phyloP scores from a whole-genome alignment of 2,797 vertebrate genomes.

The Xiphophorus birchmanni region DNA sequence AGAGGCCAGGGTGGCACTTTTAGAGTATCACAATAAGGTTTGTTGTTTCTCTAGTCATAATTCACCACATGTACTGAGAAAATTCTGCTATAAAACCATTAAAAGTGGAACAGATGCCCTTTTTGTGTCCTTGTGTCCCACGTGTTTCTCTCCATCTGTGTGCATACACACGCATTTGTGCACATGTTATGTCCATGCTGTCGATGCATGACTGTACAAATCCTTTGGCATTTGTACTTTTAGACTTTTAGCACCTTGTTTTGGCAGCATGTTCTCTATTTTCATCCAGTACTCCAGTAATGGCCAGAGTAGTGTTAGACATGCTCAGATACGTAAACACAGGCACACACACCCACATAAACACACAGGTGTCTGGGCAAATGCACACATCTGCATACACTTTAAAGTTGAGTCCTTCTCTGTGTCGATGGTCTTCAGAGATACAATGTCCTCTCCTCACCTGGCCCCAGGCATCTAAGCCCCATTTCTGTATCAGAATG shows the following conservation, averaged over 20 bases:
- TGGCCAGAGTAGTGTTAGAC: constrained; percentile 57
- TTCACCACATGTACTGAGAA: constrained; percentile 41
- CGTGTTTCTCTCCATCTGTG: constrained; percentile 17
- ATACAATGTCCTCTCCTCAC: constrained; percentile 58
- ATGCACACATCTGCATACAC: constrained; percentile 38
- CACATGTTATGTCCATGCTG: constrained; percentile 12
- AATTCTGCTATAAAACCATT: constrained; percentile 56
- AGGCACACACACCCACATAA: constrained; percentile 1
- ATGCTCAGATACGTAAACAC: constrained; percentile 29
- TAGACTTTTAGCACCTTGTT: constrained; percentile 78
- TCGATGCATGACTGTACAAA: constrained; percentile 25
- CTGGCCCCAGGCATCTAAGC: constrained; percentile 50
- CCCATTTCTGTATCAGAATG: constrained; percentile 63
- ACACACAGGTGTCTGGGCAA: constrained; percentile 1
- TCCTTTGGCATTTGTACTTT: constrained; percentile 61
- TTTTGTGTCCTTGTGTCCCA: constrained; percentile 60
- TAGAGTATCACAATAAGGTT: constrained; percentile 47
- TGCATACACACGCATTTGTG: constrained; percentile 5
- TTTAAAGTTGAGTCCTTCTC: constrained; percentile 63
- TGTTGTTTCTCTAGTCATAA: constrained; percentile 43
- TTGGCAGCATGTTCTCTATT: constrained; percentile 70
- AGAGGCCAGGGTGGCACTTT: constrained; percentile 41
- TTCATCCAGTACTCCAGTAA: constrained; percentile 66
- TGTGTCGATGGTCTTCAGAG: constrained; percentile 67
- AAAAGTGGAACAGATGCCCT: constrained; percentile 66